Conservation (phyloP, 2,888 invertebrate species). For the Drosophila limbata region DNA sequence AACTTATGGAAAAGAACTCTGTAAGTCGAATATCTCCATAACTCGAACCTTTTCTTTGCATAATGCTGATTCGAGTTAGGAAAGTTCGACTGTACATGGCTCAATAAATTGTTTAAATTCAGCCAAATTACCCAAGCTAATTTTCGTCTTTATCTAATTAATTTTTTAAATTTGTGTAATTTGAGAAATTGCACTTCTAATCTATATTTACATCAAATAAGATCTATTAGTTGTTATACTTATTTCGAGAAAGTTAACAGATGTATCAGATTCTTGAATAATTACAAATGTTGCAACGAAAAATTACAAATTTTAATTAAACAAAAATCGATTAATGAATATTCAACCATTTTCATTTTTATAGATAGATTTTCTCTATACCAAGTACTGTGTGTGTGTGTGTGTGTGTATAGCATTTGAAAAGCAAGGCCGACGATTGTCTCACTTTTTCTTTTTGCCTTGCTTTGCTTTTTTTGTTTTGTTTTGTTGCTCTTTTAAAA, state of each 20-base stretch:
- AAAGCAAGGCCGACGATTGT: neutral
- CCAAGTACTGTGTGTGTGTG: neutral
- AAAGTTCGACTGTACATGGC: too few species aligned
- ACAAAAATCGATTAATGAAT: neutral
- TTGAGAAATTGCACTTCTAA: neutral
- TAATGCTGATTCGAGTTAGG: too few species aligned
- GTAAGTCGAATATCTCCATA: too few species aligned
- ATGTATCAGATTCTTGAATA: neutral
- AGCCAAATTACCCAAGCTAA: too few species aligned
- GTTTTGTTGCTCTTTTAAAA: slow-evolving; percentile 27
- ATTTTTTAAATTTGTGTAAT: too few species aligned
- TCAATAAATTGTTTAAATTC: too few species aligned
- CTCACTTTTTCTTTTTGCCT: slow-evolving; percentile 1
- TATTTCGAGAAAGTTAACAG: neutral
- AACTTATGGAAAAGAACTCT: too few species aligned
- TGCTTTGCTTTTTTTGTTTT: slow-evolving; percentile 15
- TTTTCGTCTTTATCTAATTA: neutral
- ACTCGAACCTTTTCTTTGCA: too few species aligned
- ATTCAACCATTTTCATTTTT: neutral
- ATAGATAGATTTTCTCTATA: slow-evolving; percentile 3
- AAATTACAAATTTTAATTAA: neutral
- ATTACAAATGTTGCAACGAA: neutral
- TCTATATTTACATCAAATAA: neutral
- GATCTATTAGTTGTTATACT: neutral
- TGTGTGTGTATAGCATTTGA: neutral